Evolutionary conservation across 2,797 vertebrate species (phyloP).

Genomic region (Lepus oiostolus): DNA sequence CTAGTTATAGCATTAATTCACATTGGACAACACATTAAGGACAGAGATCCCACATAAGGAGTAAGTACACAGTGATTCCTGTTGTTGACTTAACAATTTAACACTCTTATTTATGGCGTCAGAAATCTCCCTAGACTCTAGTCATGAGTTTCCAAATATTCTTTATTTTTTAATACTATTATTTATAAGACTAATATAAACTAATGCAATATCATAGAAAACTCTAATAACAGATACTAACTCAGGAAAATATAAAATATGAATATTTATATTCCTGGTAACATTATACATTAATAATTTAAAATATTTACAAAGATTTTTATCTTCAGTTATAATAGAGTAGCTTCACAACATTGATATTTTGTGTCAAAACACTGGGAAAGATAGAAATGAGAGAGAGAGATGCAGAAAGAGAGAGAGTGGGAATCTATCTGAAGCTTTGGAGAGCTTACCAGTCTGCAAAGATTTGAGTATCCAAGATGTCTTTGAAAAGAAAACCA

Average conservation of each 20-base stretch:
- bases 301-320: background rate
- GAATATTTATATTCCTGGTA: background rate
- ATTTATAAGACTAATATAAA: background rate
- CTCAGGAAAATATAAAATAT: background rate
- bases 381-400: background rate
- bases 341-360: background rate
- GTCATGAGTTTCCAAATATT: background rate
- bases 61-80: too few species aligned
- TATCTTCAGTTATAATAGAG: background rate
- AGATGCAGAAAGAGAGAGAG: background rate
- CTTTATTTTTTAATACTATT: too few species aligned
- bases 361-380: background rate
- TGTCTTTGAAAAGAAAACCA: background rate
- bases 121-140: too few species aligned
- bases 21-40: too few species aligned
- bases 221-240: background rate
- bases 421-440: background rate
- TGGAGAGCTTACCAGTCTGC: background rate
- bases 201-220: background rate
- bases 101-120: too few species aligned
- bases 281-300: background rate
- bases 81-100: too few species aligned
- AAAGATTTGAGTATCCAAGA: background rate
- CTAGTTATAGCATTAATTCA: too few species aligned
- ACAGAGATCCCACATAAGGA: too few species aligned